phyloP scores from a whole-genome alignment of 2,888 invertebrate genomes.

The Calameuta filiformis region DNA sequence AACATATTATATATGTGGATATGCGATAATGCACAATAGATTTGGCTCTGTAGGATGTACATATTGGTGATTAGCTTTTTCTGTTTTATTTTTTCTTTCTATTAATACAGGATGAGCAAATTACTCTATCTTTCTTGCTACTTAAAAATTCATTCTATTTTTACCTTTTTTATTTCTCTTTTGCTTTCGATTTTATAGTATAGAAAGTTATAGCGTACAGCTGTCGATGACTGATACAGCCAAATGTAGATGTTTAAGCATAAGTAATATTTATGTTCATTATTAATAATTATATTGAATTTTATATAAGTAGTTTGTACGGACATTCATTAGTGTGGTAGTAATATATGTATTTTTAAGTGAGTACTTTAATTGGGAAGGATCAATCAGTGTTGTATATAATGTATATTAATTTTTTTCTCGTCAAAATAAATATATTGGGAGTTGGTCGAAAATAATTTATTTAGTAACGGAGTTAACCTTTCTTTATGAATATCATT shows the following conservation, averaged over 20 bases:
- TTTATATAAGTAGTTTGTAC: constrained; percentile 27
- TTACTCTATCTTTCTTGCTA: neutral
- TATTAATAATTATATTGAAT: neutral
- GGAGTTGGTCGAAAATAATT: neutral
- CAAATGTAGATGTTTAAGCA: constrained; percentile 45
- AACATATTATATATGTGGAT: neutral
- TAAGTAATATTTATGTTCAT: constrained; percentile 37
- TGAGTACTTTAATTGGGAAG: neutral
- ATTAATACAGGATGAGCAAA: neutral
- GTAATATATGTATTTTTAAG: neutral
- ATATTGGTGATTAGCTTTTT: neutral
- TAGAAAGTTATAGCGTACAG: constrained; percentile 6
- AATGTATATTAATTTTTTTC: constrained; percentile 42
- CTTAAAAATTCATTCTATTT: constrained; percentile 10
- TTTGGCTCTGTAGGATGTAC: neutral
- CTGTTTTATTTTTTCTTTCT: neutral
- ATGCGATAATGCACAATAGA: neutral
- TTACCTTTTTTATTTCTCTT: constrained; percentile 18
- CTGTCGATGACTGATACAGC: constrained; percentile 56
- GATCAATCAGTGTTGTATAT: constrained; percentile 34
- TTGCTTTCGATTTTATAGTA: neutral
- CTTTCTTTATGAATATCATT: neutral
- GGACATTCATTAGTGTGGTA: neutral
- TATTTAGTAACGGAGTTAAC: neutral
- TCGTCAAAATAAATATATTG: constrained; percentile 2